A percentile compares a stretch with the other conserved stretches of the same genome.
These are phyloP conservation scores for Aurelia aurita DNA, from an alignment of 30 jellyfish, hydroid and myxozoan species.

Conservation along the genomic window DNA sequence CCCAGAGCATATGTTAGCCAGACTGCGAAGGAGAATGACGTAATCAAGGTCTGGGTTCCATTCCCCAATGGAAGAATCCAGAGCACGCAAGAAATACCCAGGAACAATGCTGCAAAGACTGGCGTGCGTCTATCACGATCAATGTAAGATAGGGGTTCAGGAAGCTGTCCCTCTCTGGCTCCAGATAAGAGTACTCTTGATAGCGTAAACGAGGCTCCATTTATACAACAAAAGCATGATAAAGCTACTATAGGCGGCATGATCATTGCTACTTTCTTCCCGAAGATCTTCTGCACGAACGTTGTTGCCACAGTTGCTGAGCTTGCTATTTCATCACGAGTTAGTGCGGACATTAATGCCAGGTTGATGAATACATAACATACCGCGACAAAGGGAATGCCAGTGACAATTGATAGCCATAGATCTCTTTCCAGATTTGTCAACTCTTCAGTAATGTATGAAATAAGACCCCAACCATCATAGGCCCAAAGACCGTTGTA, in stretches of 20 bases:
- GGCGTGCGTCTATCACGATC: constrained; percentile 66
- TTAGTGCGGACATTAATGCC: constrained; percentile 45
- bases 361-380: constrained; percentile 51
- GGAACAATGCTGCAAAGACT: constrained; percentile 10
- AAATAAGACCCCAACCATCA: constrained; percentile 69
- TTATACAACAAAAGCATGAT: constrained; percentile 48
- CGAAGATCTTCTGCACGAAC: constrained; percentile 35
- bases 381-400: constrained; percentile 53
- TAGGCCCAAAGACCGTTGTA: constrained; percentile 73
- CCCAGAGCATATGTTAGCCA: constrained; percentile 24
- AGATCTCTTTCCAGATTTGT: constrained; percentile 55
- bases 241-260: constrained; percentile 49
- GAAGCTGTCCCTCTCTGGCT: constrained; percentile 80
- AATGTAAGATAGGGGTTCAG: constrained; percentile 53
- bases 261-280: constrained; percentile 24
- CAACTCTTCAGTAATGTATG: constrained; percentile 48
- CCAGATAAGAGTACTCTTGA: constrained; percentile 64
- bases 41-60: neutral
- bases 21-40: constrained; percentile 10
- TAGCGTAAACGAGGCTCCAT: constrained; percentile 21
- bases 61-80: constrained; percentile 13
- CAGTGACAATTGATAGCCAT: constrained; percentile 39
- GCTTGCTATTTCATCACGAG: constrained; percentile 39
- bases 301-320: constrained; percentile 56
- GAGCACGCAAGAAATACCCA: neutral